Evolutionary conservation across 1,140 invertebrate genomes (phyloP).

Genomic region (Lepidostoma basale): DNA sequence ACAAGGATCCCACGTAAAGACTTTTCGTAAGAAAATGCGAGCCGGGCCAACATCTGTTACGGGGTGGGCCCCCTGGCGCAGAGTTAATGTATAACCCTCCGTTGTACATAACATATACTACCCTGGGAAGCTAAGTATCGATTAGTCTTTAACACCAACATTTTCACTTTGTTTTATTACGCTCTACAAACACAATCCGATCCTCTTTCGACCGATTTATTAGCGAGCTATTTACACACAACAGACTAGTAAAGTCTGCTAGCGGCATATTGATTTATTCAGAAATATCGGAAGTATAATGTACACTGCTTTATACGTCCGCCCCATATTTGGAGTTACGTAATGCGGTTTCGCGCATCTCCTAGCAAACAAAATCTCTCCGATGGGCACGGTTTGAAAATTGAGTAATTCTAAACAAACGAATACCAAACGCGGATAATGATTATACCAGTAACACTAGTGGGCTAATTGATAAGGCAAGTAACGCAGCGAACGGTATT

Average conservation of each 20-base stretch:
- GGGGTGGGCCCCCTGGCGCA: slow-evolving; percentile 14
- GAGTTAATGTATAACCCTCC: slow-evolving; percentile 21
- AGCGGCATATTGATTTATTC: slow-evolving; percentile 14
- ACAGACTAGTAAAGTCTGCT: neutral
- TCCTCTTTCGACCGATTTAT: slow-evolving; percentile 13
- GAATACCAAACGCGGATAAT: too few species aligned
- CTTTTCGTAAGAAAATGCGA: slow-evolving; percentile 34
- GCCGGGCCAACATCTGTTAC: slow-evolving; percentile 30
- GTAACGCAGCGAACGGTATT: too few species aligned
- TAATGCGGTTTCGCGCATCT: too few species aligned
- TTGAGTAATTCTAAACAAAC: too few species aligned
- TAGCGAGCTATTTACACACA: slow-evolving; percentile 6
- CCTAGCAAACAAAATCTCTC: too few species aligned
- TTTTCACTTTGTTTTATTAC: slow-evolving; percentile 30
- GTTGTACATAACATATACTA: neutral
- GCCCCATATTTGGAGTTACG: too few species aligned
- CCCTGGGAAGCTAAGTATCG: slow-evolving; percentile 18
- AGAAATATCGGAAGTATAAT: neutral
- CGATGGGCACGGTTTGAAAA: too few species aligned
- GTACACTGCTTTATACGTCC: neutral
- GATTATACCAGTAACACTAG: too few species aligned
- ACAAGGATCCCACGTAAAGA: slow-evolving; percentile 31
- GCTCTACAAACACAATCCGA: slow-evolving; percentile 25
- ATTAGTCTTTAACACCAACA: slow-evolving; percentile 27
- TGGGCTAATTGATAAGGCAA: too few species aligned